A percentile compares a stretch with the other conserved stretches of the same genome.
Evolutionary conservation across 2,113 vertebrate species (phyloP).

Genomic region (Willisornis vidua): DNA sequence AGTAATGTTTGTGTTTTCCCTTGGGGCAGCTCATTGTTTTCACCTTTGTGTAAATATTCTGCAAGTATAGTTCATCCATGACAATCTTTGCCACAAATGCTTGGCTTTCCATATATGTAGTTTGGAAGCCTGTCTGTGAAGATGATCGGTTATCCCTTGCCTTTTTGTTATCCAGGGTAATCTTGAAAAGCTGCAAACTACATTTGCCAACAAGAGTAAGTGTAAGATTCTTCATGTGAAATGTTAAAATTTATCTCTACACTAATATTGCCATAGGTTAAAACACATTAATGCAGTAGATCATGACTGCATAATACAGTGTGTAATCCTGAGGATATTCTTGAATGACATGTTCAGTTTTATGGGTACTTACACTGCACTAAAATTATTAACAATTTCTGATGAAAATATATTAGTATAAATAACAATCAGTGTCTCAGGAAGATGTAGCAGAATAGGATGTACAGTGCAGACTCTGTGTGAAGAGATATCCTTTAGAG

Average conservation of each 20-base stretch:
- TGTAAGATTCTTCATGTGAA: conserved; percentile 16
- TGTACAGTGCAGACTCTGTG: background rate
- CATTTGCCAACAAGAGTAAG: background rate
- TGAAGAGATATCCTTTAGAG: background rate
- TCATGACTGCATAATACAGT: conserved; percentile 44
- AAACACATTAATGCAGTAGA: conserved; percentile 45
- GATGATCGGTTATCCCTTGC: background rate
- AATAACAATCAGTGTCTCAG: background rate
- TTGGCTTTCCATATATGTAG: rapidly evolving
- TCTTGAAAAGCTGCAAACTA: background rate
- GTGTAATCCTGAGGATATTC: conserved; percentile 43
- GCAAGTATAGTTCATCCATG: background rate
- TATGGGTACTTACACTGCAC: background rate
- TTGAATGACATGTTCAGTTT: conserved; percentile 33
- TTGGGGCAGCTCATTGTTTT: background rate
- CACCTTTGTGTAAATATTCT: background rate
- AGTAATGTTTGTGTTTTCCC: background rate
- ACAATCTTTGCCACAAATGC: background rate
- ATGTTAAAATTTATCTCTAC: conserved; percentile 2
- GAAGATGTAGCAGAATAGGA: background rate
- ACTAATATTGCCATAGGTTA: conserved; percentile 64
- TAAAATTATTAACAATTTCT: conserved; percentile 33
- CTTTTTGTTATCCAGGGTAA: background rate
- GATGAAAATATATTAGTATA: conserved; percentile 20
- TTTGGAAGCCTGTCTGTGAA: background rate